These are phyloP conservation scores for Falco columbarius DNA, from an alignment of 2,797 vertebrate species.

Conservation along the genomic window DNA sequence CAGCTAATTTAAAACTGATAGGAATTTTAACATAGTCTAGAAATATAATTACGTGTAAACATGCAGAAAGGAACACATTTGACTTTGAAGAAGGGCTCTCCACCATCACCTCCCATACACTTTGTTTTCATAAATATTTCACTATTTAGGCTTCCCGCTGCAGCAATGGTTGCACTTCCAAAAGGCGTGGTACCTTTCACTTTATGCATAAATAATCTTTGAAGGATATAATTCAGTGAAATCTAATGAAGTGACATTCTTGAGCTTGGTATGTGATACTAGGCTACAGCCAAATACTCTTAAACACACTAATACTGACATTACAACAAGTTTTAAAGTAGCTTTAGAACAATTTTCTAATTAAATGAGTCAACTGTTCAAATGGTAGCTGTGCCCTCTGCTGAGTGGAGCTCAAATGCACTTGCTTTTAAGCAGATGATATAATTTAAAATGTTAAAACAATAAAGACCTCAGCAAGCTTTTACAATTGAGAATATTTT, in stretches of 20 bases:
- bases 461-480: background rate
- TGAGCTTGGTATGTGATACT: background rate
- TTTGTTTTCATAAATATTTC: background rate
- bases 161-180: background rate
- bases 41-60: background rate
- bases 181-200: background rate
- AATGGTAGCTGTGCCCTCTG: background rate
- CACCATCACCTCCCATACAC: background rate
- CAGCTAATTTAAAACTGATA: background rate
- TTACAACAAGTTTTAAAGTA: background rate
- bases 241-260: background rate
- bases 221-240: background rate
- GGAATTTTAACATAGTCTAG: background rate
- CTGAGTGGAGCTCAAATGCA: background rate
- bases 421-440: background rate
- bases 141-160: background rate
- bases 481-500: background rate
- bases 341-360: background rate
- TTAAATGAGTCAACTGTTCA: background rate
- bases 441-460: background rate
- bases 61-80: background rate
- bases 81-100: background rate
- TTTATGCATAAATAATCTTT: background rate
- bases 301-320: background rate
- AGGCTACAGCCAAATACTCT: background rate